These are phyloP conservation scores for Mimas tiliae DNA, from an alignment of 2,888 invertebrate genomes.

Conservation along the genomic window DNA sequence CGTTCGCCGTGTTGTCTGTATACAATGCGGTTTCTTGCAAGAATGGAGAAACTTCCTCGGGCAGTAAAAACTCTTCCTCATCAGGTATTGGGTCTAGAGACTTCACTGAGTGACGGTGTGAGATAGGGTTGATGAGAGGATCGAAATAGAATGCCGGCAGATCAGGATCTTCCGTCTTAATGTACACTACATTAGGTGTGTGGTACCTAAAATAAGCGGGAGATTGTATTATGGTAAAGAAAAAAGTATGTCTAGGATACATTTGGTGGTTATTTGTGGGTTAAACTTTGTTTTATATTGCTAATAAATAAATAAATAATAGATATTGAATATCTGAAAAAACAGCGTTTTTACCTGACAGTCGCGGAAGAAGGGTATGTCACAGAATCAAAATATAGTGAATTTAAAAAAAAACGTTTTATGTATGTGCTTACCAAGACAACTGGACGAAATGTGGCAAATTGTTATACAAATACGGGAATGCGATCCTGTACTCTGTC, in stretches of 20 bases:
- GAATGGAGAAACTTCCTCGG: conserved; percentile 96
- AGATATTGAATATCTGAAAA: no score
- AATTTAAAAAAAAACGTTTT: no score
- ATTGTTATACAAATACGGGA: conserved; percentile 99
- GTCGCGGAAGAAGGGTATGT: no score
- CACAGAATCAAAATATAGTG: no score
- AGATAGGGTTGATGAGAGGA: conserved; percentile 99
- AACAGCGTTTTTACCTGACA: no score
- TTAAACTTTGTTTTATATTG: no score
- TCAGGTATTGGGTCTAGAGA: conserved; percentile 94
- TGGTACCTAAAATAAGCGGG: conserved; percentile 91
- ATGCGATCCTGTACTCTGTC: conserved; percentile 99
- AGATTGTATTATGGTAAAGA: background rate
- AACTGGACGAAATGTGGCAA: conserved; percentile 99
- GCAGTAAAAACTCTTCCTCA: conserved; percentile 96
- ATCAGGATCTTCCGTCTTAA: conserved; percentile 99
- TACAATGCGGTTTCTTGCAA: conserved; percentile 97
- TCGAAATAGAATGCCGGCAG: conserved; percentile 99
- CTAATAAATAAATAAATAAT: no score
- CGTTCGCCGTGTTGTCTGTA: conserved; percentile 99
- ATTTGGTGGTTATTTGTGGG: background rate
- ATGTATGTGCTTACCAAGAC: conserved; percentile 97
- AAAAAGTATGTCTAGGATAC: background rate
- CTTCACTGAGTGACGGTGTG: conserved; percentile 95
- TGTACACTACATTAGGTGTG: conserved; percentile 99